Conservation (phyloP, 2,797 vertebrate species). For the Serranus cabrilla region DNA sequence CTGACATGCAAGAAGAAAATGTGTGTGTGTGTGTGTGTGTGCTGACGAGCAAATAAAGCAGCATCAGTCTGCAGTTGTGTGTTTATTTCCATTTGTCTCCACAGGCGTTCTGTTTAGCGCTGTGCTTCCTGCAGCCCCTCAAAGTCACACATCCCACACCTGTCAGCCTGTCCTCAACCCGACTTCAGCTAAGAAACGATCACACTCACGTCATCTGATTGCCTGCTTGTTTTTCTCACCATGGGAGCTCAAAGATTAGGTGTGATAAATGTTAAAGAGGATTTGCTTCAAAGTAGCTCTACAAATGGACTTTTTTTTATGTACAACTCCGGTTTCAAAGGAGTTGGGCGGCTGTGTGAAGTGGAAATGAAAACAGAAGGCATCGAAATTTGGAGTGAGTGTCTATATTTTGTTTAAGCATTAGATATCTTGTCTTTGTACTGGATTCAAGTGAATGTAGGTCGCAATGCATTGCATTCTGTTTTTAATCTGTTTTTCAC, state of each 20-base stretch:
- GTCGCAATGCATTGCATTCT: no score
- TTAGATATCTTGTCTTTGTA: no score
- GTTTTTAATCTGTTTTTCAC: no score
- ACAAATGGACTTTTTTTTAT: constrained; percentile 29
- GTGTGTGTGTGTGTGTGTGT: constrained; percentile 16
- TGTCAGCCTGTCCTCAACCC: constrained; percentile 42
- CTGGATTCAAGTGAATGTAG: no score
- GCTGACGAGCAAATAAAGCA: constrained; percentile 15
- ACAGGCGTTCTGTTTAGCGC: constrained; percentile 35
- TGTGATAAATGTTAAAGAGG: constrained; percentile 21
- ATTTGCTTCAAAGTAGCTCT: constrained; percentile 24
- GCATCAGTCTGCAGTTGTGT: constrained; percentile 19
- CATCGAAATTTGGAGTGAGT: no score
- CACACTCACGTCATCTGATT: constrained; percentile 21
- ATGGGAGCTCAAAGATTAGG: background rate
- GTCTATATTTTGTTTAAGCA: no score
- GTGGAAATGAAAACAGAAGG: no score
- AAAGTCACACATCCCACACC: constrained; percentile 42
- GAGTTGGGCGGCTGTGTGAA: no score
- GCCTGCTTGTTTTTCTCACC: constrained; percentile 28
- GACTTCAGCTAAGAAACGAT: constrained; percentile 26
- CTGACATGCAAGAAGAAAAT: background rate
- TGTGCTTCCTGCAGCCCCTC: constrained; percentile 27
- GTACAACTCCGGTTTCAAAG: background rate
- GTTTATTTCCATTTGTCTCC: constrained; percentile 35